phyloP scores from a whole-genome alignment of 64 coral and sea anemone species.

The Porites lutea region DNA sequence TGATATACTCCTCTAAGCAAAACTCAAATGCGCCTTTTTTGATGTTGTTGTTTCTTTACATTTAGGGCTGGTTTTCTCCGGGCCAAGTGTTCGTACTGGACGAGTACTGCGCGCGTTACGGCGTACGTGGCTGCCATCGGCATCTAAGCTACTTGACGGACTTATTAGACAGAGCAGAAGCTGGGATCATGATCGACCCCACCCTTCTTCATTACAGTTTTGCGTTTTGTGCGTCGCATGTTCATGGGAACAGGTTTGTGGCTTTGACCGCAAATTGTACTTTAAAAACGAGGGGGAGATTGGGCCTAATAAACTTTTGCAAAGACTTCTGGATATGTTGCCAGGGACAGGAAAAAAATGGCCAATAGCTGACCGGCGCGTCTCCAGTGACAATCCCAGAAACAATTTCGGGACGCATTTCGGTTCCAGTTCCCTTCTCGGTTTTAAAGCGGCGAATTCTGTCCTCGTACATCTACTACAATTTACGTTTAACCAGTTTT shows the following conservation, averaged over 20 bases:
- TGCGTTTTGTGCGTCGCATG: constrained; percentile 98
- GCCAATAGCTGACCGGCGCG: no score
- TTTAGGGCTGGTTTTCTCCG: constrained; percentile 97
- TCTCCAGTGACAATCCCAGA: no score
- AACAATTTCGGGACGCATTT: no score
- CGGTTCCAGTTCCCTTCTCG: no score
- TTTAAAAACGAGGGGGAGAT: no score
- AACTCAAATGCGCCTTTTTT: neutral
- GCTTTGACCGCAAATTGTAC: neutral
- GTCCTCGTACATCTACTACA: neutral
- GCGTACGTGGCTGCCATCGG: constrained; percentile 93
- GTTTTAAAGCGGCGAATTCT: no score
- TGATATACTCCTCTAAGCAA: neutral
- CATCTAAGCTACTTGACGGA: constrained; percentile 93
- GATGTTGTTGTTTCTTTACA: no score
- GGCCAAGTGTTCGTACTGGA: constrained; percentile 98
- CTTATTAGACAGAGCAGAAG: constrained; percentile 90
- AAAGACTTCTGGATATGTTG: no score
- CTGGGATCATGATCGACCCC: constrained; percentile 95
- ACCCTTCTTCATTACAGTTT: constrained; percentile 96
- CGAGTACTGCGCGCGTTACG: constrained; percentile 96
- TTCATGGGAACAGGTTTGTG: constrained; percentile 93
- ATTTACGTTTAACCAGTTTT: no score
- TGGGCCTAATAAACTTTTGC: no score
- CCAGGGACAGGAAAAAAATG: no score